Conservation (phyloP, 2,888 invertebrate genomes). For the Phytoseiulus persimilis region DNA sequence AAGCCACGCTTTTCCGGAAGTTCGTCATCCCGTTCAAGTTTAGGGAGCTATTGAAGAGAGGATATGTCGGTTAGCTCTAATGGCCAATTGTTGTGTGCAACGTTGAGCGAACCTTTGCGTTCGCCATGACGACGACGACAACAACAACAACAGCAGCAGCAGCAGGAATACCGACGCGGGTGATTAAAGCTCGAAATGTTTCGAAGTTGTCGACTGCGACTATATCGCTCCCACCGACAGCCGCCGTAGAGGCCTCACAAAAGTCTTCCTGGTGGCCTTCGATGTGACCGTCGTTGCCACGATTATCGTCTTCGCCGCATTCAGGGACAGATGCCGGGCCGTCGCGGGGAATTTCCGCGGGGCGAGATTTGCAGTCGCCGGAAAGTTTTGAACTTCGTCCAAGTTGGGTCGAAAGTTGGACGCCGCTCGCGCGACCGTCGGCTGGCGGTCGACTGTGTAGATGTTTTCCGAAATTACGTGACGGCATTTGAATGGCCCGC, state of each 20-base stretch:
- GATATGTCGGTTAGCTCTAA: background rate
- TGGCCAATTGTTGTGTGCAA: background rate
- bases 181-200: too few relatives aligned
- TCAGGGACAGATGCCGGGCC: background rate
- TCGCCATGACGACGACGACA: background rate
- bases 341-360: too few relatives aligned
- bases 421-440: background rate
- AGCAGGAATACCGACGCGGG: too few relatives aligned
- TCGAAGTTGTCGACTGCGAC: too few relatives aligned
- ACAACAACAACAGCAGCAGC: too few relatives aligned
- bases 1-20: background rate
- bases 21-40: background rate
- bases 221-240: too few relatives aligned
- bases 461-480: background rate
- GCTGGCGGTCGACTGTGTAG: too few relatives aligned
- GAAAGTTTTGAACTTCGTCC: background rate
- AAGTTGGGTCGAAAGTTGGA: background rate
- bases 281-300: background rate
- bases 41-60: background rate
- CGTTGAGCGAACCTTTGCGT: background rate
- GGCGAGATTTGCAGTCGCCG: background rate
- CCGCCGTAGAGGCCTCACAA: background rate
- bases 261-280: background rate
- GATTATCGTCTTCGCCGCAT: background rate
- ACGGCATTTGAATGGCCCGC: background rate